Evolutionary conservation across 1,140 invertebrate genomes (phyloP), one percentile per base, ranked within the genome.

Genomic region (Chrysomallon squamiferum): DNA sequence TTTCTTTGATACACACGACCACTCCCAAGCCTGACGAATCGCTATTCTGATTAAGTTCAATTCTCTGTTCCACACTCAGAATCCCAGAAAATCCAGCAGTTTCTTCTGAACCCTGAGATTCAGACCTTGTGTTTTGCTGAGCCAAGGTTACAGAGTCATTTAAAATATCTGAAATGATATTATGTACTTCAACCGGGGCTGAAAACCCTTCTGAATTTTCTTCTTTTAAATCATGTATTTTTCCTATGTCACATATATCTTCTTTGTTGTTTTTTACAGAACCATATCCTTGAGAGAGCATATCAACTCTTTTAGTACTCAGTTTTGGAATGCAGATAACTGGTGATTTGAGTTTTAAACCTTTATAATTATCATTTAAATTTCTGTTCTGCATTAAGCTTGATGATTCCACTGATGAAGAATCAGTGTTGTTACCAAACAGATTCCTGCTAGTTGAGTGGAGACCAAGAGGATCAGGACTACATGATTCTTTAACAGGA

Each of bases 271-370:
- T 11, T 54, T 20, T 54, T 15, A 54, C 50, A 54, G 22, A 27
- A 30, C 25, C 13, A 18, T 15, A 20, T 6, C 50, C 25, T 20
- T 54, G 50, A 13, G n/a, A 54, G 22, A 54, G n/a, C 50, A 22
- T 13, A 4, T 27, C 29, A 4, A 79, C 76, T 32, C 78, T 76
- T 6, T 74, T 64, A 25, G 73, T 43, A 11, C 76, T 76, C n/a
- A 80, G 58, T 66, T 69, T 76, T 47, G 71, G 71, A 22, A 80
- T n/a, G 50, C 75, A 74, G 15, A 80, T 15, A 43, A 80, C 75
- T 15, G 78, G 76, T 20, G 77, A 73, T n/a, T 68, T 69, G n/a
- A 64, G n/a, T 38, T 52, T 60, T 22, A 63, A 11, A 25, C 50
- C 25, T 0, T 25, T 54, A 9, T 54, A 15, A 0, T 29, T 27